Evolutionary conservation across 2,888 invertebrate species (phyloP).

Genomic region (Coelinius sp.): DNA sequence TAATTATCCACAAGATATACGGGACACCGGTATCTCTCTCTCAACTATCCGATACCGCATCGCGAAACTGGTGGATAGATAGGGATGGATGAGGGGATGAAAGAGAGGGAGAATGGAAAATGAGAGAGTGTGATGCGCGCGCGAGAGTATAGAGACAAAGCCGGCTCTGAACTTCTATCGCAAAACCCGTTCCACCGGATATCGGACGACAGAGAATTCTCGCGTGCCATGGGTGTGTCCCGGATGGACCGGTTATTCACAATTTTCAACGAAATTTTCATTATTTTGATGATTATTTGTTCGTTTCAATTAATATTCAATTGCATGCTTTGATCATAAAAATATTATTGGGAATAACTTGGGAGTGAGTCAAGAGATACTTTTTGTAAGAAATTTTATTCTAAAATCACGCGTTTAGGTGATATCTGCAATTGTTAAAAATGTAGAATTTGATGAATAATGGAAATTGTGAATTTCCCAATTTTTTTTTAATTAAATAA

Average conservation of each 20-base stretch:
- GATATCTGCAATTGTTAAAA: no score
- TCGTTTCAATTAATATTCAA: no score
- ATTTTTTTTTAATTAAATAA: no score
- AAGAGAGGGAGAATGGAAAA: not conserved
- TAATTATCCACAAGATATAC: slow-evolving; percentile 45
- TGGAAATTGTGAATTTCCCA: no score
- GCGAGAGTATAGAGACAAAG: slow-evolving; percentile 11
- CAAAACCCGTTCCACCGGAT: slow-evolving; percentile 44
- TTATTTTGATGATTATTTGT: not conserved
- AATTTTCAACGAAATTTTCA: not conserved
- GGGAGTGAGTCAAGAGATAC: no score
- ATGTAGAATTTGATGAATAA: no score
- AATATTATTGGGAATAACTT: no score
- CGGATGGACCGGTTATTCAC: slow-evolving; percentile 17
- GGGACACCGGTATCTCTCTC: slow-evolving; percentile 40
- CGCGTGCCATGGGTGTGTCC: slow-evolving; percentile 22
- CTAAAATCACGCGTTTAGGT: no score
- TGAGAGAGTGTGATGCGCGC: slow-evolving; percentile 15
- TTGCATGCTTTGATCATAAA: no score
- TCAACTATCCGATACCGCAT: slow-evolving; percentile 22
- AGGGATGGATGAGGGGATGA: no score
- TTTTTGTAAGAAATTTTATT: no score
- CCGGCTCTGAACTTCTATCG: not conserved
- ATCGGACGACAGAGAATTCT: slow-evolving; percentile 23
- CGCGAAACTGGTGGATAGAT: not conserved